phyloP scores from a whole-genome alignment of 1,140 invertebrate genomes.

The Frieseomelitta varia region DNA sequence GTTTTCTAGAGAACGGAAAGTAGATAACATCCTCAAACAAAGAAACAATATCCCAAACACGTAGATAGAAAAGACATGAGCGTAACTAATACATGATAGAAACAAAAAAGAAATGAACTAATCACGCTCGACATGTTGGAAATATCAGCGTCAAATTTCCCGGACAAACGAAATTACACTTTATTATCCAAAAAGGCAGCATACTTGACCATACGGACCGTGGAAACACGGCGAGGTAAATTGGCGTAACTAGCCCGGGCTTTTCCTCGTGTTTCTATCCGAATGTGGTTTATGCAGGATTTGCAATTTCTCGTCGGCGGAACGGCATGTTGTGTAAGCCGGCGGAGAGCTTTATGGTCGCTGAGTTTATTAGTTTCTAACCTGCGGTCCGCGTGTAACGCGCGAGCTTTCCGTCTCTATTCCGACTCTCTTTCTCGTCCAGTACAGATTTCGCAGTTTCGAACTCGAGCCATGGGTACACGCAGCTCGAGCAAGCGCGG shows the following conservation, averaged over 20 bases:
- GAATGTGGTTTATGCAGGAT: slow-evolving; percentile 28
- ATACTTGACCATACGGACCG: neutral
- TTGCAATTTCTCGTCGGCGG: slow-evolving; percentile 10
- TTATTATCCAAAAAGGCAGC: neutral
- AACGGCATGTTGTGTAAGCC: slow-evolving; percentile 6
- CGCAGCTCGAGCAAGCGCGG: neutral
- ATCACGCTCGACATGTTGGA: too few relatives aligned
- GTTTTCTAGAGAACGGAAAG: too few relatives aligned
- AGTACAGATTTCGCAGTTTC: neutral
- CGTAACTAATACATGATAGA: too few relatives aligned
- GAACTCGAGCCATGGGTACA: neutral
- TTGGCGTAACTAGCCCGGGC: neutral
- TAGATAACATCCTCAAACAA: too few relatives aligned
- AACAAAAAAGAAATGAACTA: neutral
- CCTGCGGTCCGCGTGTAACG: slow-evolving; percentile 13
- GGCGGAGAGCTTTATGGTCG: slow-evolving; percentile 23
- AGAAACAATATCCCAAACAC: too few relatives aligned
- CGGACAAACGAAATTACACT: neutral
- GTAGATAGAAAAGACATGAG: too few relatives aligned
- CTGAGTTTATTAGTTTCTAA: slow-evolving; percentile 39
- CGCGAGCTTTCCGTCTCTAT: slow-evolving; percentile 2
- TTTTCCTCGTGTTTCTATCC: slow-evolving; percentile 1
- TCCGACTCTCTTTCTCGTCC: neutral
- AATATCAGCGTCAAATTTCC: neutral
- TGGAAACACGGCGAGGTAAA: neutral